Percentiles rank a stretch among this genome's conserved stretches.
phyloP scores from a whole-genome alignment of 2,113 vertebrate species.

The Raja brachyura region DNA sequence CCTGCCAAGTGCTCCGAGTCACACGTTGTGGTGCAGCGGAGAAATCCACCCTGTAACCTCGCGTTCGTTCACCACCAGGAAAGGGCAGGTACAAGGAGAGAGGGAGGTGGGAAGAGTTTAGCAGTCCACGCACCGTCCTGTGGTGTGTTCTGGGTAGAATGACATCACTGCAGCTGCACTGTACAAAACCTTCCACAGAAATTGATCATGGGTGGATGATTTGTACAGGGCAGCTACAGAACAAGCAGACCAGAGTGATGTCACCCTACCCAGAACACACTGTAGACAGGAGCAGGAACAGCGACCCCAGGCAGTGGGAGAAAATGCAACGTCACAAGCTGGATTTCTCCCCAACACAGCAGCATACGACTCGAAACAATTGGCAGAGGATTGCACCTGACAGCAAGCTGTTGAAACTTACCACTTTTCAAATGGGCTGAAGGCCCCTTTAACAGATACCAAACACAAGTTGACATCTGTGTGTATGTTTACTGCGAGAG shows the following conservation, averaged over 20 bases:
- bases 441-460: constrained; percentile 36
- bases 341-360: constrained; percentile 35
- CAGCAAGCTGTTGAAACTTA: constrained; percentile 36
- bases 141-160: constrained; percentile 10
- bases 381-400: constrained; percentile 32
- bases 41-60: constrained; percentile 25
- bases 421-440: constrained; percentile 34
- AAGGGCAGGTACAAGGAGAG: background rate
- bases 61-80: constrained; percentile 11
- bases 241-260: constrained; percentile 38
- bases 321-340: constrained; percentile 30
- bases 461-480: background rate
- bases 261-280: constrained; percentile 19
- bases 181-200: constrained; percentile 35
- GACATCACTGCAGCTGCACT: constrained; percentile 34
- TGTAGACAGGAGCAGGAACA: background rate
- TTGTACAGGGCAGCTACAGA: constrained; percentile 37
- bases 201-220: background rate
- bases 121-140: background rate
- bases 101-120: background rate
- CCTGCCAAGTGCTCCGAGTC: constrained; percentile 21
- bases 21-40: background rate
- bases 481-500: background rate
- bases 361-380: background rate
- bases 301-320: background rate